Conservation (phyloP, 2,888 invertebrate genomes). For the Drosophila pegasa region DNA sequence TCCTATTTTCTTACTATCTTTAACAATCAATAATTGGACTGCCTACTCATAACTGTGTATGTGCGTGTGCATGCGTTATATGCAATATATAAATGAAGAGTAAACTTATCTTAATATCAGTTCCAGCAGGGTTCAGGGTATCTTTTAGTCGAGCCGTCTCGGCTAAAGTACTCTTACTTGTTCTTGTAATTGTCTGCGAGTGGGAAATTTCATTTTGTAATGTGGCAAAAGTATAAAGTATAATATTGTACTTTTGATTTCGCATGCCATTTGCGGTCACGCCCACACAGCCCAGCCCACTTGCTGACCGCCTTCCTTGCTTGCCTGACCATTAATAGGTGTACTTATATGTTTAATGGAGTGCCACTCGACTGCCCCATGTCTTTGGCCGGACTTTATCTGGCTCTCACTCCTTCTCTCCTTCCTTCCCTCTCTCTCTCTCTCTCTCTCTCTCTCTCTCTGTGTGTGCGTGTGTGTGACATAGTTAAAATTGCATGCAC, state of each 20-base stretch:
- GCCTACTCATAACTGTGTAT: too few species aligned
- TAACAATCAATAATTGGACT: too few species aligned
- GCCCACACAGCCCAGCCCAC: too few species aligned
- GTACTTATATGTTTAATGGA: conserved; percentile 80
- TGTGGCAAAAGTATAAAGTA: conserved; percentile 77
- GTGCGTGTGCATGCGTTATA: too few species aligned
- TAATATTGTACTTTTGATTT: conserved; percentile 79
- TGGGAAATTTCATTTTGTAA: conserved; percentile 75
- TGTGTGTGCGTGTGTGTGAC: conserved; percentile 41
- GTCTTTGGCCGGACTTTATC: conserved; percentile 32
- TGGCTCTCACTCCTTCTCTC: conserved; percentile 12
- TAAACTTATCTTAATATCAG: too few species aligned
- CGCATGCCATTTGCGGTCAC: conserved; percentile 40
- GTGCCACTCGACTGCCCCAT: conserved; percentile 74
- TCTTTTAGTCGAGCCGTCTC: too few species aligned
- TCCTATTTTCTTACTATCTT: too few species aligned
- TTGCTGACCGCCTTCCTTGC: too few species aligned
- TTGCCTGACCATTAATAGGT: conserved; percentile 78
- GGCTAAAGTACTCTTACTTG: too few species aligned
- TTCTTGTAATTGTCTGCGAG: conserved; percentile 38
- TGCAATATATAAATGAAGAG: too few species aligned
- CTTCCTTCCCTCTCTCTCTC: conserved; percentile 10
- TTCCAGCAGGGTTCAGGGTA: too few species aligned
- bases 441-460: conserved; percentile 11
- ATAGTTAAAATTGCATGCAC: conserved; percentile 66